These are phyloP conservation scores for Parnassius apollo DNA, from an alignment of 2,888 invertebrate species.

Conservation along the genomic window DNA sequence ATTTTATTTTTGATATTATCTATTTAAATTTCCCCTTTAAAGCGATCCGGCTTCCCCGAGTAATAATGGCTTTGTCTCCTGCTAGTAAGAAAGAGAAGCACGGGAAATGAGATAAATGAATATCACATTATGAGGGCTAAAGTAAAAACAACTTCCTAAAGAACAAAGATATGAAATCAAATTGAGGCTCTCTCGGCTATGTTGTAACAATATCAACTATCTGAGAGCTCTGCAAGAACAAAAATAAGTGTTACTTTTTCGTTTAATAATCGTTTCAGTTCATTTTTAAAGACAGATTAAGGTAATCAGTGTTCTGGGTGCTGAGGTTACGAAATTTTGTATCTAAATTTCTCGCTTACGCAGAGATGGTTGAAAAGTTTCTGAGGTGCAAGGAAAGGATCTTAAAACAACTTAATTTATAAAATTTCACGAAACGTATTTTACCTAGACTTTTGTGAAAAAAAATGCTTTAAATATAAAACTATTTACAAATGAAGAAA, in stretches of 20 bases:
- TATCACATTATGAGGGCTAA: too few species aligned
- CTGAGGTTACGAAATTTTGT: conserved; percentile 25
- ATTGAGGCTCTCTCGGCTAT: conserved; percentile 38
- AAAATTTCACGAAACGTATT: conserved; percentile 7
- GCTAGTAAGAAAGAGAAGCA: conserved; percentile 47
- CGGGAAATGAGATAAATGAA: conserved; percentile 35
- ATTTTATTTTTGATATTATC: conserved; percentile 12
- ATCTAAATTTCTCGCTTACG: conserved; percentile 13
- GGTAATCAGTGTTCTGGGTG: conserved; percentile 29
- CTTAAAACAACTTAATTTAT: conserved; percentile 8
- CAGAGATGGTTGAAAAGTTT: conserved; percentile 1
- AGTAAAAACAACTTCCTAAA: too few species aligned
- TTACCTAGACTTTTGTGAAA: not conserved
- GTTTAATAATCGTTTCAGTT: conserved; percentile 29
- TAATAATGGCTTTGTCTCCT: conserved; percentile 75
- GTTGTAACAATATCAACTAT: conserved; percentile 31
- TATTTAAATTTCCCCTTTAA: conserved; percentile 38
- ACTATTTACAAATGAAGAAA: too few species aligned
- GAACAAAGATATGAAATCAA: not conserved
- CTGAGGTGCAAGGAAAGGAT: conserved; percentile 1
- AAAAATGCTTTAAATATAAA: not conserved
- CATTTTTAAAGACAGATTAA: conserved; percentile 32
- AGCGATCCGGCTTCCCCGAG: conserved; percentile 40
- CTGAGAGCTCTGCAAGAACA: conserved; percentile 23
- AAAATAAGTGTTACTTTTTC: conserved; percentile 26